Conservation (phyloP, 2,113 vertebrate species). For the Dipodomys merriami region DNA sequence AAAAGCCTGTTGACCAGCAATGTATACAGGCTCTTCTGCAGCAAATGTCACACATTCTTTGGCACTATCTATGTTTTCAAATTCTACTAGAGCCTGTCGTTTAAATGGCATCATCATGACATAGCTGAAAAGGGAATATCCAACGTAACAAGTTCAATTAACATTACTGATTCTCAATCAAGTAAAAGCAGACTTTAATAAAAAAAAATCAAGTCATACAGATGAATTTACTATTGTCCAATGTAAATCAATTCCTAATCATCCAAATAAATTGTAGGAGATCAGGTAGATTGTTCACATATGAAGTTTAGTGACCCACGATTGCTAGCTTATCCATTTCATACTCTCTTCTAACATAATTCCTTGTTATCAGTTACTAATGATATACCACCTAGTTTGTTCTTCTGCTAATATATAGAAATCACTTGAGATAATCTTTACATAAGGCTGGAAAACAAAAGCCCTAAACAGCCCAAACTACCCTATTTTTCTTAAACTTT, state of each 20-base stretch:
- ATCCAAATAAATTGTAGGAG: background rate
- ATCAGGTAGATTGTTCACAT: background rate
- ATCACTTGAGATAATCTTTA: background rate
- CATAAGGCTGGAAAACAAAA: background rate
- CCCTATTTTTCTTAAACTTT: conserved; percentile 20
- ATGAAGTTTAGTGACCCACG: background rate
- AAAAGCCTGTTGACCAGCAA: conserved; percentile 95
- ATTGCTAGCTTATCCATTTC: background rate
- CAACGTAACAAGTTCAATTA: background rate
- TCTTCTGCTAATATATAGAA: background rate
- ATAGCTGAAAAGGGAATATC: conserved; percentile 86
- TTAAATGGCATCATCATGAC: conserved; percentile 99
- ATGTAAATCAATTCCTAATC: background rate
- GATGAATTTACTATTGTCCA: background rate
- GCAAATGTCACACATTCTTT: conserved; percentile 92
- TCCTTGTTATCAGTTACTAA: background rate
- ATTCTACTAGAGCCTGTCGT: conserved; percentile 96
- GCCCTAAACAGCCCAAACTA: background rate
- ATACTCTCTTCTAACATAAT: background rate
- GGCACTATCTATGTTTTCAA: conserved; percentile 92
- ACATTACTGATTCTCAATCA: conserved; percentile 41
- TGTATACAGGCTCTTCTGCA: conserved; percentile 90
- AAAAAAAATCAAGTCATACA: conserved; percentile 43
- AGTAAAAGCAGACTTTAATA: conserved; percentile 50
- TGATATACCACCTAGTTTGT: background rate